phyloP scores from a whole-genome alignment of 1,140 invertebrate genomes.

The Zaprionus vittiger region DNA sequence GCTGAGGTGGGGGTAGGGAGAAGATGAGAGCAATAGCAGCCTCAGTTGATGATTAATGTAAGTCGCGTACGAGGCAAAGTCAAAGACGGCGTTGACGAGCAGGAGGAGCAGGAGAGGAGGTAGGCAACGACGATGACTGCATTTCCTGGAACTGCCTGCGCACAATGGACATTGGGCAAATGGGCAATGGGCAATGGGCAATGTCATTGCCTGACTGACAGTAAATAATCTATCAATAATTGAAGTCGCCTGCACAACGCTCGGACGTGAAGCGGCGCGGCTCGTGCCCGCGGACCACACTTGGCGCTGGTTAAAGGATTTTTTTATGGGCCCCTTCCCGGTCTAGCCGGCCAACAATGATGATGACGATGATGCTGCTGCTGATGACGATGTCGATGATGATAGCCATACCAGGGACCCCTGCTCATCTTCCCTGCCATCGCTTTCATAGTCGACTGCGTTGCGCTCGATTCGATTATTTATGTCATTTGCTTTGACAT shows the following conservation, averaged over 20 bases:
- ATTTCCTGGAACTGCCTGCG: slow-evolving; percentile 65
- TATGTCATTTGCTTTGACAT: slow-evolving; percentile 83
- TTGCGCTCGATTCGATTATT: slow-evolving; percentile 80
- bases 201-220: slow-evolving; percentile 69
- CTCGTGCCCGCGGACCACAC: slow-evolving; percentile 66
- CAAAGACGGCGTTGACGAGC: slow-evolving; percentile 48
- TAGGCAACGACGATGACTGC: slow-evolving; percentile 57
- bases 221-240: slow-evolving; percentile 83
- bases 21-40: slow-evolving; percentile 11
- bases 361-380: slow-evolving; percentile 21
- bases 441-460: slow-evolving; percentile 74
- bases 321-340: slow-evolving; percentile 31
- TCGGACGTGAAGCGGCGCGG: slow-evolving; percentile 18
- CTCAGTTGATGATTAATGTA: slow-evolving; percentile 77
- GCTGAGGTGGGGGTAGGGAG: background rate
- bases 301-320: slow-evolving; percentile 75
- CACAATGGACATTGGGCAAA: slow-evolving; percentile 64
- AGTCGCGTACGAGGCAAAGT: slow-evolving; percentile 68
- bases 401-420: slow-evolving; percentile 38
- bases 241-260: slow-evolving; percentile 59
- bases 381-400: slow-evolving; percentile 35
- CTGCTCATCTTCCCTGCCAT: slow-evolving; percentile 22
- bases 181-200: slow-evolving; percentile 44
- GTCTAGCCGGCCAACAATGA: slow-evolving; percentile 41
- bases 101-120: background rate